Base-by-base conservation (phyloP, 2,797 vertebrate species). In the Arctocebus calabarensis region DNA sequence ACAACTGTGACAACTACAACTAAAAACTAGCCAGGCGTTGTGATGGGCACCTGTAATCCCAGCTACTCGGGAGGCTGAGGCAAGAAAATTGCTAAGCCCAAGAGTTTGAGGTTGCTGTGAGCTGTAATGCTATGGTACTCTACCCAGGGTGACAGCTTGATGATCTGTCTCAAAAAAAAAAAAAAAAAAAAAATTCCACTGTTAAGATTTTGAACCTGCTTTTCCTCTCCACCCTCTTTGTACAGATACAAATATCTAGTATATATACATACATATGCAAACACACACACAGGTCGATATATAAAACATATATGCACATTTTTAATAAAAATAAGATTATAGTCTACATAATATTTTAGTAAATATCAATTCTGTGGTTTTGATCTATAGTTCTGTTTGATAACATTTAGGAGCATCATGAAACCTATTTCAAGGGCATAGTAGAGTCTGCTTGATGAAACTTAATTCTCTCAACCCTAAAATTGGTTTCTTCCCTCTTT, bases 401-500 rank as follows among this genome's bases (percentile, higher is more conserved):
- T 73, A 73, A 7, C 43, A 32, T 93, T 82, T 25, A 70, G 62
- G n/a, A 91, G 29, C 29, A 68, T 84, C 19, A 59, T 55, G 68
- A 88, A 94, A 71, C 68, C 43, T 75, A 17, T 78, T 95, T 84
- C 62, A 83, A 90, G 83, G 73, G n/a, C 52, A 32, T 64, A n/a
- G 40, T 64, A 77, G 61, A 77, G 32, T 94, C 81, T 84, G n/a
- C 59, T 92, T 96, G 25, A 37, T 78, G 62, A 94, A 20, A 52
- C 48, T 88, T 95, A 74, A 71, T 94, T 94, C 79, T 93, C 66
- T 90, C 14, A 95, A 13, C 55, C 25, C 23, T 92, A 75, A 95
- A 87, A 82, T 43, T 3, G 3, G 43, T 78, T 92, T 43, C 57
- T 70, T 95, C 7, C 43, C 43, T 45, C 43, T 45, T 45, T 6